These are phyloP conservation scores for Melieria crassipennis DNA, from an alignment of 2,888 invertebrate species.

Conservation along the genomic window DNA sequence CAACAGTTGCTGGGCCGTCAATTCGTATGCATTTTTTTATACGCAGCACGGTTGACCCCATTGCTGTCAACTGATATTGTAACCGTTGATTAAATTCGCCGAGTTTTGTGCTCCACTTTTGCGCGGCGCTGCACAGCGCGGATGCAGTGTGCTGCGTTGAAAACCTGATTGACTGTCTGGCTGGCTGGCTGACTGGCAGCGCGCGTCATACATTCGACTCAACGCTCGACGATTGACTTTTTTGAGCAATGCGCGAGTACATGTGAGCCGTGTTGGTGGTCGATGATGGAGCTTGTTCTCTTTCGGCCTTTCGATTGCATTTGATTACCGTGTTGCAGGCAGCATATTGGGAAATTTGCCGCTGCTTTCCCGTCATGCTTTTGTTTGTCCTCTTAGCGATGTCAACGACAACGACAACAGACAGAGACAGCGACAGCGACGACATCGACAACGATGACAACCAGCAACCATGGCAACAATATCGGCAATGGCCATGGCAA, in stretches of 20 bases:
- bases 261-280: too few species aligned
- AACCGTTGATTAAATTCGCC: constrained; percentile 61
- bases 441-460: constrained; percentile 9
- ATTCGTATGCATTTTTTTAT: constrained; percentile 25
- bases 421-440: background rate
- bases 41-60: constrained; percentile 58
- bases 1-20: background rate
- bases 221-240: too few species aligned
- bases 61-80: constrained; percentile 58
- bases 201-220: too few species aligned
- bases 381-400: constrained; percentile 27
- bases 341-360: constrained; percentile 35
- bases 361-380: constrained; percentile 16
- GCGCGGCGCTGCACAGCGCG: background rate
- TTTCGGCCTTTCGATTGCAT: constrained; percentile 49
- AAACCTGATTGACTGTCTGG: constrained; percentile 35
- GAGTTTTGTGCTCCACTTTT: constrained; percentile 43
- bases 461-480: constrained; percentile 1
- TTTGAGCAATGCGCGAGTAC: too few species aligned
- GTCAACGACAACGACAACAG: background rate
- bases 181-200: background rate
- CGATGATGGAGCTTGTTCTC: background rate
- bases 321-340: constrained; percentile 55
- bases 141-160: background rate
- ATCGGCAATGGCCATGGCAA: background rate